A percentile compares a stretch with the other conserved stretches of the same genome.
Evolutionary conservation across 2,113 vertebrate species (phyloP).

Genomic region (Cyanoramphus novaezelandiae): DNA sequence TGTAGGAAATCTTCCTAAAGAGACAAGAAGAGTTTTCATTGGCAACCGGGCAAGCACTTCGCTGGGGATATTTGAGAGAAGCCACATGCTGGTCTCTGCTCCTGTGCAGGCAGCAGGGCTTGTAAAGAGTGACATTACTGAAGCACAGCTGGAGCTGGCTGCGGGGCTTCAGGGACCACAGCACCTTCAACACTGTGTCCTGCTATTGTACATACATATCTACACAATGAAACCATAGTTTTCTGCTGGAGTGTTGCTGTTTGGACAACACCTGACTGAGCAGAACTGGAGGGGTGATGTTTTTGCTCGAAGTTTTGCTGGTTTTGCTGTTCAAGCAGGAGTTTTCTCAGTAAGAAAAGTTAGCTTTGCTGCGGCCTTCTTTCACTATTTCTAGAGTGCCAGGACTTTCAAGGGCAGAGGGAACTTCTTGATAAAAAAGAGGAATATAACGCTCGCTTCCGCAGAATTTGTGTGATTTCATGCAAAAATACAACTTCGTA

Average conservation of each 20-base stretch:
- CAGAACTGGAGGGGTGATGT: neutral
- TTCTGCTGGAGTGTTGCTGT: neutral
- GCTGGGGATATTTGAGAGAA: neutral
- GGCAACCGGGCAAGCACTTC: neutral
- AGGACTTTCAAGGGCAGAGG: neutral
- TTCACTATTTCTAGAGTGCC: neutral
- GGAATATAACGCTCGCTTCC: neutral
- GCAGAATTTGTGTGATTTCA: neutral
- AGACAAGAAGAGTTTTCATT: neutral
- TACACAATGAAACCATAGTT: neutral
- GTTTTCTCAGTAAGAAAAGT: neutral
- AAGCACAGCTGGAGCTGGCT: neutral
- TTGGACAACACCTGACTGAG: neutral
- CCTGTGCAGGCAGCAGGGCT: neutral
- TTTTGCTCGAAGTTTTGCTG: slow-evolving; percentile 24
- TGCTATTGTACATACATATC: neutral
- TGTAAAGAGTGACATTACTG: neutral
- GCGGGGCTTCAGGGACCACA: neutral
- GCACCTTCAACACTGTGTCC: neutral
- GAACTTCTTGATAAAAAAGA: neutral
- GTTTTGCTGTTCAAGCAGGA: slow-evolving; percentile 13
- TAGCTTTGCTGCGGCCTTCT: neutral
- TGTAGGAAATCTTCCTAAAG: neutral
- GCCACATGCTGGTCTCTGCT: neutral
- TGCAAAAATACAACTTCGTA: neutral